Evolutionary conservation across 2,888 invertebrate genomes (phyloP).

Genomic region (Phengaris alcon): DNA sequence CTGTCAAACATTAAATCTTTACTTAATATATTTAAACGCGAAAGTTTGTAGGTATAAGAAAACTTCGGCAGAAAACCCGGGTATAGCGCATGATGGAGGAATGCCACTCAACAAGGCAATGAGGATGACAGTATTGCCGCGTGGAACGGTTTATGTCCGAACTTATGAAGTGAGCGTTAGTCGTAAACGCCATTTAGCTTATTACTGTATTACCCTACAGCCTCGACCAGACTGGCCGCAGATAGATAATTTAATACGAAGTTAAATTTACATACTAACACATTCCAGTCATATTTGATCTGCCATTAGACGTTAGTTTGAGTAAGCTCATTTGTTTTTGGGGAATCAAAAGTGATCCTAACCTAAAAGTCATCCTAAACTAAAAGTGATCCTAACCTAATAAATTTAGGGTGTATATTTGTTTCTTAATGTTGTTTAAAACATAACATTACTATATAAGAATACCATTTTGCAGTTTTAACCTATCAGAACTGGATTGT

Average conservation of each 20-base stretch:
- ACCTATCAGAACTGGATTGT: no score
- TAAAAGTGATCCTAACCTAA: not conserved
- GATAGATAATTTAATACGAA: not conserved
- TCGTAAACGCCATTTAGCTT: not conserved
- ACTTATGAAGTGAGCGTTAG: no score
- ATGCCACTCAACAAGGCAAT: no score
- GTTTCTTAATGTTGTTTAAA: not conserved
- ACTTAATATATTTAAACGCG: no score
- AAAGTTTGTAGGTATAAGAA: no score
- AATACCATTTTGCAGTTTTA: no score
- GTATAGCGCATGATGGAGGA: no score
- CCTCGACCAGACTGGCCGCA: not conserved
- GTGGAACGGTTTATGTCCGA: no score
- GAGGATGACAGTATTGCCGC: no score
- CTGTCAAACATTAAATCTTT: no score
- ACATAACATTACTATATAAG: no score
- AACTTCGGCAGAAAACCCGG: no score
- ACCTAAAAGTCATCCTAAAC: not conserved
- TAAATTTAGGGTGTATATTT: not conserved
- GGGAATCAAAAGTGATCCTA: conserved; percentile 4
- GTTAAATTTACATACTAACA: not conserved
- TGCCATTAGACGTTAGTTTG: not conserved
- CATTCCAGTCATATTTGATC: conserved; percentile 2
- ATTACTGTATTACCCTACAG: not conserved
- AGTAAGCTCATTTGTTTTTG: not conserved